Conservation (phyloP, 2,888 invertebrate genomes). For the Eumerus sabulonum region DNA sequence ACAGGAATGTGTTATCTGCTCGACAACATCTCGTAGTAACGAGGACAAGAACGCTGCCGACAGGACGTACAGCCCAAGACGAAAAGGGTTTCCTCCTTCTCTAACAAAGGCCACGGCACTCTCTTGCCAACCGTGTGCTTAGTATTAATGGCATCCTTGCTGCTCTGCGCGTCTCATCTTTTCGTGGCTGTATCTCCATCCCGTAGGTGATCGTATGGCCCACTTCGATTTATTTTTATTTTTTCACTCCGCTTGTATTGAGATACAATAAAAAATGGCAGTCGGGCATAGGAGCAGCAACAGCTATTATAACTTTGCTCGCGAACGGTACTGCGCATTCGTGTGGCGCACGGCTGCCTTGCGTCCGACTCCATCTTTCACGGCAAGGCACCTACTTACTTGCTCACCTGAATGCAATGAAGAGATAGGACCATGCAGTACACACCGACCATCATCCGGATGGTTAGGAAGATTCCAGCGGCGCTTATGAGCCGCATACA, state of each 20-base stretch:
- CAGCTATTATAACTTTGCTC: constrained; percentile 24
- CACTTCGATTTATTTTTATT: constrained; percentile 34
- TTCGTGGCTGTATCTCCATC: background rate
- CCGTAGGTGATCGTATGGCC: constrained; percentile 1
- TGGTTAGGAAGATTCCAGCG: constrained; percentile 48
- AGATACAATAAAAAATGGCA: constrained; percentile 20
- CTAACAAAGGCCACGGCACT: constrained; percentile 33
- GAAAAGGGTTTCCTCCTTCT: constrained; percentile 10
- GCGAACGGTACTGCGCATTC: constrained; percentile 49
- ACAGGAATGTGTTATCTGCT: constrained; percentile 39
- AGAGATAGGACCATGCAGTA: background rate
- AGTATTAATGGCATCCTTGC: constrained; percentile 45
- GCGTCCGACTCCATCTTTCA: no score
- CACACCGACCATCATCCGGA: background rate
- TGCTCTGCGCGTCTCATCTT: background rate
- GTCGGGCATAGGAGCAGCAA: background rate
- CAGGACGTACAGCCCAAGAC: background rate
- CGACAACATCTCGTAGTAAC: constrained; percentile 26
- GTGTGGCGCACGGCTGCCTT: background rate
- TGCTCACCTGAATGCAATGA: no score
- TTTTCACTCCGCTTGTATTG: constrained; percentile 32
- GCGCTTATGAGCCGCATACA: constrained; percentile 50
- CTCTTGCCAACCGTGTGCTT: constrained; percentile 35
- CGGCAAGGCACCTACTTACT: no score
- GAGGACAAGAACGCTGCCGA: background rate